Base-by-base conservation (phyloP, 2,888 invertebrate genomes). In the Trichopoda pennipes region DNA sequence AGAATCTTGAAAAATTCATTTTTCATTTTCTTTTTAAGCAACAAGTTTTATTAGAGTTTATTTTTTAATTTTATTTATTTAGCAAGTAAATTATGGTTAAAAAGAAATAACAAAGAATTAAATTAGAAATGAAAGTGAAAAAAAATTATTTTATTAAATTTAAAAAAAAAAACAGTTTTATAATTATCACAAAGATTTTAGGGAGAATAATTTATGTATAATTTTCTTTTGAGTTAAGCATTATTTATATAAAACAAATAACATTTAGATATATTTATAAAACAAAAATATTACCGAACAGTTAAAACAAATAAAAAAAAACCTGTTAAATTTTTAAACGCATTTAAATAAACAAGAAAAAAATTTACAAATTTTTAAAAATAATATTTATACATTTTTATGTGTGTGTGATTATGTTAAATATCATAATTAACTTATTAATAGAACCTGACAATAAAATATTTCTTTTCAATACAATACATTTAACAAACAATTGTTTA, bases 1-100 rank as follows among this genome's bases (percentile, higher is more conserved):
- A 70, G 72, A 78, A 72, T 72, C 64, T 78, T 64, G 56, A 64
- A 69, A 64, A 56, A 42, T 72, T 75, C 56, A 55, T 51, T 77
- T 51, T 77, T 38, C 9, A 16, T 44, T 44, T 53, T 61, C 19
- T 51, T 69, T 70, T 68, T 14, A 75, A 75, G 66, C 75, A 75
- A 75, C 70, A 70, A 78, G 38, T 56, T 68, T 56, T 72, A 64
- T 49, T 70, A 64, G 58, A 19, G 47, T 42, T 53, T 42, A 56
- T n/a, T 69, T 55, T n/a, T 44, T 38, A 6, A 14, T 44, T 14
- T 44, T 44, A 44, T 44, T 44, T n/a, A 32, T 63, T 77, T 35
- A 69, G 63, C 47, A 64, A 63, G 35, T 49, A 19, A 49, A 63
- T 78, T 60, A 66, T 55, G 47, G 49, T 64, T 38, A 38, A n/a